Evolutionary conservation across 2,797 vertebrate genomes (phyloP).

Genomic region (Psittacula derbiana): DNA sequence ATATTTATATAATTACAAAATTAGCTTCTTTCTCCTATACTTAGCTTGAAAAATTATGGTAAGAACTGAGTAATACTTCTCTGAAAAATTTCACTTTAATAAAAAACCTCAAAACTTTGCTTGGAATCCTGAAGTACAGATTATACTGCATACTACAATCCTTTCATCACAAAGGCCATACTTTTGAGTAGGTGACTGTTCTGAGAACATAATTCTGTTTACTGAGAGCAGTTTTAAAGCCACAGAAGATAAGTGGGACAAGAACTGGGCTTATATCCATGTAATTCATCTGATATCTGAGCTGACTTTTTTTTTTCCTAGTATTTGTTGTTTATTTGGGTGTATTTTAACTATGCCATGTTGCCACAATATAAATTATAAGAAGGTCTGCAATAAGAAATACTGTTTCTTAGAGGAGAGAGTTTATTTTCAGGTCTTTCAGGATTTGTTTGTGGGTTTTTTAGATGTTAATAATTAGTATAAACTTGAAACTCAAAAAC

Average conservation of each 20-base stretch:
- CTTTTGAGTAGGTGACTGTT: not conserved
- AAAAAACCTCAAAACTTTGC: not conserved
- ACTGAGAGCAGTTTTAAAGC: not conserved
- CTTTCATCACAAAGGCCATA: not conserved
- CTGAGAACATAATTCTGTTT: not conserved
- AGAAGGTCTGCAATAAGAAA: not conserved
- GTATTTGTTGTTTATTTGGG: not conserved
- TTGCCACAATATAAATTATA: not conserved
- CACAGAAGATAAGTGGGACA: not conserved
- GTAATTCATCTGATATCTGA: not conserved
- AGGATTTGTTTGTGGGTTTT: not conserved
- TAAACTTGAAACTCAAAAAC: not conserved
- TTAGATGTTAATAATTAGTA: not conserved
- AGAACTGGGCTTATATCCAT: not conserved
- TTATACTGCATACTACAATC: not conserved
- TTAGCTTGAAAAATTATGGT: not conserved
- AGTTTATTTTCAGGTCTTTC: not conserved
- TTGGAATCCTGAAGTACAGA: not conserved
- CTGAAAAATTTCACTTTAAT: not conserved
- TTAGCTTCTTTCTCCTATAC: not conserved
- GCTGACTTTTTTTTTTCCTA: not conserved
- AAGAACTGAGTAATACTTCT: not conserved
- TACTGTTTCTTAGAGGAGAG: not conserved
- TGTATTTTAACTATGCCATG: not conserved
- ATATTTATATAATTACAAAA: slow-evolving; percentile 5